A percentile compares a stretch with the other conserved stretches of the same genome.
Evolutionary conservation across 2,113 vertebrate genomes (phyloP).

Genomic region (Etia nguti): DNA sequence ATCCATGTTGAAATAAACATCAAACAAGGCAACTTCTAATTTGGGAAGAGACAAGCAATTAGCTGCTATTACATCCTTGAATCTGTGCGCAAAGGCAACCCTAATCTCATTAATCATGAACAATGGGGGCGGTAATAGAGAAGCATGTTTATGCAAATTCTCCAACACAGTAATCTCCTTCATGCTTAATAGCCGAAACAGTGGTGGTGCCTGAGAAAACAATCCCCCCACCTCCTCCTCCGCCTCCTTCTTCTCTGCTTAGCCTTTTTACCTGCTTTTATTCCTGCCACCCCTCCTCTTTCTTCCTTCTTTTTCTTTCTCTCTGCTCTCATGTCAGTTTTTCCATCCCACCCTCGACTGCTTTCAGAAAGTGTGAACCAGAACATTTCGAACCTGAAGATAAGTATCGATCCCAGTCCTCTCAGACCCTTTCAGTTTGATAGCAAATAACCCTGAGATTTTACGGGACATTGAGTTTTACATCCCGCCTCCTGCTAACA

Average conservation of each 20-base stretch:
- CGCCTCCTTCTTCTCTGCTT: neutral
- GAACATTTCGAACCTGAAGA: neutral
- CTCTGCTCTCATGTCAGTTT: neutral
- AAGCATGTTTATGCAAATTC: slow-evolving; percentile 66
- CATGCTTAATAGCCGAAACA: slow-evolving; percentile 43
- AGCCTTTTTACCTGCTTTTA: neutral
- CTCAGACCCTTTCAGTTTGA: neutral
- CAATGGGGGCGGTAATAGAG: slow-evolving; percentile 61
- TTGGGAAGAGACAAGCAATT: slow-evolving; percentile 64
- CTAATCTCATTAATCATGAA: slow-evolving; percentile 70
- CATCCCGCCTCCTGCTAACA: neutral
- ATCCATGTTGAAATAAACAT: slow-evolving; percentile 38
- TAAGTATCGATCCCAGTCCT: slow-evolving; percentile 21
- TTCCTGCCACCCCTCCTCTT: neutral
- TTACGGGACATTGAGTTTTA: slow-evolving; percentile 24
- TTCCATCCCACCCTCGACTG: neutral
- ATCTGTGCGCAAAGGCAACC: slow-evolving; percentile 30
- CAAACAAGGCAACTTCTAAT: slow-evolving; percentile 53
- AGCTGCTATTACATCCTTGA: slow-evolving; percentile 54
- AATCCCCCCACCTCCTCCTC: neutral
- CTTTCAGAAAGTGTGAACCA: neutral
- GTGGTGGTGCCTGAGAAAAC: slow-evolving; percentile 29
- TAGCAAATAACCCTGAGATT: neutral
- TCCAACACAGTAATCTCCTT: slow-evolving; percentile 46
- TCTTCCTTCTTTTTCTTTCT: neutral